These are phyloP conservation scores for Phaetusa simplex DNA, from an alignment of 2,113 vertebrate genomes.

Conservation along the genomic window DNA sequence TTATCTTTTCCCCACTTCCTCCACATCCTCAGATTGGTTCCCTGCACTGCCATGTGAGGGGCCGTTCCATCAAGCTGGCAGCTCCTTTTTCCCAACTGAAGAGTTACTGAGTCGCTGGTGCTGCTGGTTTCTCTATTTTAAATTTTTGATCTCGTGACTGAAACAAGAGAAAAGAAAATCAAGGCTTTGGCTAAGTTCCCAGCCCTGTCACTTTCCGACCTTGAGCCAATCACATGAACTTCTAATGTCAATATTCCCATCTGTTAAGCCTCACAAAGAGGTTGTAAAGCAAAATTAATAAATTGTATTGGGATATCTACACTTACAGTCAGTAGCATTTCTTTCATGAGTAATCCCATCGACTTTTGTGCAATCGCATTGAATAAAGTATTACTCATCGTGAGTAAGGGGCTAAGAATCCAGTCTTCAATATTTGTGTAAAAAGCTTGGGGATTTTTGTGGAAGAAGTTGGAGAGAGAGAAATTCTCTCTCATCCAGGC, in stretches of 20 bases:
- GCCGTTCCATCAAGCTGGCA: not conserved
- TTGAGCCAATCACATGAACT: slow-evolving; percentile 45
- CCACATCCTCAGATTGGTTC: not conserved
- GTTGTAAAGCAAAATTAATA: slow-evolving; percentile 33
- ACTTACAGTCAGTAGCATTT: not conserved
- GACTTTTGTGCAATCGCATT: not conserved
- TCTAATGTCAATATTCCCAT: slow-evolving; percentile 53
- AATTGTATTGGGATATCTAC: slow-evolving; percentile 3
- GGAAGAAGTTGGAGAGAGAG: not conserved
- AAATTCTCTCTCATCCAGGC: not conserved
- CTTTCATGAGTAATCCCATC: slow-evolving; percentile 19
- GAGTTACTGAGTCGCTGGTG: not conserved
- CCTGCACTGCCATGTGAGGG: not conserved
- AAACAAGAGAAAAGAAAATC: not conserved
- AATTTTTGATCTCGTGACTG: not conserved
- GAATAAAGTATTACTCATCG: not conserved
- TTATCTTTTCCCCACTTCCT: not conserved
- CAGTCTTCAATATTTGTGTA: not conserved
- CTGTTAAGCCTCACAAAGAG: slow-evolving; percentile 19
- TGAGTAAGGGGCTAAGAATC: not conserved
- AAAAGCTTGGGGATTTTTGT: not conserved
- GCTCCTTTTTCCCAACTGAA: not conserved
- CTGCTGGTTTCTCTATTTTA: not conserved
- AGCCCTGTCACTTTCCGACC: slow-evolving; percentile 38
- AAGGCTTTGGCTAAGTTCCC: slow-evolving; percentile 30